These are phyloP conservation scores for Cartodere bifasciata DNA, from an alignment of 2,888 invertebrate species.

Conservation along the genomic window DNA sequence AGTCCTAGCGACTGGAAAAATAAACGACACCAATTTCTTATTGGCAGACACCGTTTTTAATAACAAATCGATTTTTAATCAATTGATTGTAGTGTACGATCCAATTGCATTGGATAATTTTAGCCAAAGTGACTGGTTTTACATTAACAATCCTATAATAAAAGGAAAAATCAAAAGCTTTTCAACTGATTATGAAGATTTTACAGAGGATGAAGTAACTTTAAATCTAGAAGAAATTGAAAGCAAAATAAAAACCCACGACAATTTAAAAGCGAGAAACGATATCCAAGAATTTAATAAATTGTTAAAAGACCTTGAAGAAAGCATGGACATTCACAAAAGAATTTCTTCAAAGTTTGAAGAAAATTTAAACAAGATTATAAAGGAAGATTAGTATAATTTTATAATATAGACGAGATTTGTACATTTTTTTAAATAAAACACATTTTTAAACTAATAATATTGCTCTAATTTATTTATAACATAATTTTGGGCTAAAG, in stretches of 20 bases:
- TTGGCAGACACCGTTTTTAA: conserved; percentile 22
- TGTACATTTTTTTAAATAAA: no score
- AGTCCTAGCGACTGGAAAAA: conserved; percentile 42
- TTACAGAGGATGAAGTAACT: conserved; percentile 2
- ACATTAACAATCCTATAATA: conserved; percentile 34
- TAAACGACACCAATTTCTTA: conserved; percentile 33
- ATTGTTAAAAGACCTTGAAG: conserved; percentile 28
- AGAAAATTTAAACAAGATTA: conserved; percentile 17
- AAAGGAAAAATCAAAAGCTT: conserved; percentile 28
- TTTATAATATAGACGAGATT: no score
- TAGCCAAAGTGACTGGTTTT: conserved; percentile 47
- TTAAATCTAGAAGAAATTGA: conserved; percentile 13
- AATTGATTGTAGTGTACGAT: conserved; percentile 43
- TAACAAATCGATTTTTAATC: conserved; percentile 23
- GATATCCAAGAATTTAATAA: conserved; percentile 24
- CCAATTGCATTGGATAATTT: conserved; percentile 40
- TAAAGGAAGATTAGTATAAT: no score
- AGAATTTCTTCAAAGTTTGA: conserved; percentile 22
- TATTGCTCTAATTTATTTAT: no score
- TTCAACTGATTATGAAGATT: conserved; percentile 1
- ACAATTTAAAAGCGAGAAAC: conserved; percentile 14
- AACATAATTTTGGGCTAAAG: no score
- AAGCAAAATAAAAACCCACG: conserved; percentile 8
- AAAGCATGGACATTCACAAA: conserved; percentile 27
- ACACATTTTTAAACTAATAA: no score